A percentile compares a stretch with the other conserved stretches of the same genome.
These are phyloP conservation scores for Coptotermes formosanus DNA, from an alignment of 1,140 invertebrate genomes.

Conservation along the genomic window DNA sequence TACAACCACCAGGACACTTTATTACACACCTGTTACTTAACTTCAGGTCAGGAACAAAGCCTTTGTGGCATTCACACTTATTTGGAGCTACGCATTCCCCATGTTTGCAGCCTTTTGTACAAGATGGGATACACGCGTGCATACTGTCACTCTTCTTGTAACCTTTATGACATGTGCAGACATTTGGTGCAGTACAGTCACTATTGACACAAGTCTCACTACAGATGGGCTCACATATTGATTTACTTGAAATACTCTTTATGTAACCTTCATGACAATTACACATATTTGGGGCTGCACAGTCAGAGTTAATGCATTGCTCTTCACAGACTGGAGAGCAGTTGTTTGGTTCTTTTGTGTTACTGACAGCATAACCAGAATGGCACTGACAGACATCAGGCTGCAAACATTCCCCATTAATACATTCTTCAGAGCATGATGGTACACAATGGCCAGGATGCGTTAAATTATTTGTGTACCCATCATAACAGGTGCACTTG, in stretches of 20 bases:
- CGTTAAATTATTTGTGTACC: conserved; percentile 34
- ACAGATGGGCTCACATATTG: conserved; percentile 58
- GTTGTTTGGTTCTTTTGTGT: conserved; percentile 48
- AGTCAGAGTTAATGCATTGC: conserved; percentile 47
- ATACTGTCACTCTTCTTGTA: conserved; percentile 32
- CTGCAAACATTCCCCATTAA: conserved; percentile 40
- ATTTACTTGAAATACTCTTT: background rate
- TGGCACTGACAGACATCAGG: conserved; percentile 42
- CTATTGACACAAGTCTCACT: conserved; percentile 55
- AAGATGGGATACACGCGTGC: background rate
- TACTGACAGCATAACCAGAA: conserved; percentile 37
- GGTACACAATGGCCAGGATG: background rate
- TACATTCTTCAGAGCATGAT: conserved; percentile 36
- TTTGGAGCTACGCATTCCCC: background rate
- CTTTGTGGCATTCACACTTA: background rate
- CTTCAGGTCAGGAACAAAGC: background rate
- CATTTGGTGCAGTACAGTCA: conserved; percentile 57
- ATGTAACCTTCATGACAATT: conserved; percentile 39
- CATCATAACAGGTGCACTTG: conserved; percentile 49
- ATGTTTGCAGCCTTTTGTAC: background rate
- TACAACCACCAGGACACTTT: background rate
- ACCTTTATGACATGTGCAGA: conserved; percentile 49
- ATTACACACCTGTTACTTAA: background rate
- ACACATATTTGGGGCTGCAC: conserved; percentile 47
- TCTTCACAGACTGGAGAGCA: conserved; percentile 48